These are phyloP conservation scores for Catharus fuscescens DNA, from an alignment of 2,113 vertebrate genomes.

Conservation along the genomic window DNA sequence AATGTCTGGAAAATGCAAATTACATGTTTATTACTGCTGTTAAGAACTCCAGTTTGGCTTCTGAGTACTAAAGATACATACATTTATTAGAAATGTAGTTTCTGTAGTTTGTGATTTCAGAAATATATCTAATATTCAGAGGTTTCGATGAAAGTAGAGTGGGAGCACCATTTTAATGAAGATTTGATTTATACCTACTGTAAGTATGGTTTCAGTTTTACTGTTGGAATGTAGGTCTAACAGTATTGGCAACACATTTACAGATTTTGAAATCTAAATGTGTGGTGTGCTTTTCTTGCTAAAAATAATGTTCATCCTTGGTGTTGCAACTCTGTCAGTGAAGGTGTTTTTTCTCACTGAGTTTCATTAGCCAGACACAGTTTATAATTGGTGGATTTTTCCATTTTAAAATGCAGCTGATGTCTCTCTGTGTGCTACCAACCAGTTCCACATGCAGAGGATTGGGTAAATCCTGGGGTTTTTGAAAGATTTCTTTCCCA, in stretches of 20 bases:
- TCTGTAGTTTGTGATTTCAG: not conserved
- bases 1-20: not conserved
- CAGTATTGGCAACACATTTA: not conserved
- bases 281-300: not conserved
- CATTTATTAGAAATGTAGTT: not conserved
- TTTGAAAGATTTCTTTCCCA: not conserved
- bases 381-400: not conserved
- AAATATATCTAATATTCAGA: not conserved
- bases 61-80: not conserved
- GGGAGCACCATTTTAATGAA: not conserved
- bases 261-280: not conserved
- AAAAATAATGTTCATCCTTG: not conserved
- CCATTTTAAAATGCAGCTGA: not conserved
- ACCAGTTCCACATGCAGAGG: not conserved
- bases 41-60: not conserved
- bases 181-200: not conserved
- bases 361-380: not conserved
- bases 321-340: not conserved
- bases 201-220: not conserved
- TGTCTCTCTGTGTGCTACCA: not conserved
- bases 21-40: not conserved
- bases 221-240: not conserved
- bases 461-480: not conserved
- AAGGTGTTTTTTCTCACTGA: not conserved
- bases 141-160: not conserved